Conservation (phyloP, 2,888 invertebrate species). For the Caenorhabditis sp. region DNA sequence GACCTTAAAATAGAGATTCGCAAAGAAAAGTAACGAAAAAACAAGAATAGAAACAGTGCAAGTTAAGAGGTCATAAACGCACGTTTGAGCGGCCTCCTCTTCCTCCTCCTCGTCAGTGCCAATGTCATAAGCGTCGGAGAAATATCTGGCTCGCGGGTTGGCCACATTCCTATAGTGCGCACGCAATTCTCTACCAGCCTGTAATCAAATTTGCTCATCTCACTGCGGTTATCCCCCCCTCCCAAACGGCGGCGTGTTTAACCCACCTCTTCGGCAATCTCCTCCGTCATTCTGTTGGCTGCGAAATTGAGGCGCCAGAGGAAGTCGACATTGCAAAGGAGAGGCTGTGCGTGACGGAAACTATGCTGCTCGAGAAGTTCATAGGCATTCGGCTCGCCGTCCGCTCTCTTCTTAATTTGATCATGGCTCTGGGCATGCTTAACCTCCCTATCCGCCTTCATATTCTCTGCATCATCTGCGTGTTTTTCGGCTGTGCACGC, state of each 20-base stretch:
- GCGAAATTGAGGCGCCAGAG: slow-evolving; percentile 76
- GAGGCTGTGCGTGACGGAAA: slow-evolving; percentile 60
- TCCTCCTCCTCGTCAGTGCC: slow-evolving; percentile 47
- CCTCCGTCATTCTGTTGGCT: slow-evolving; percentile 75
- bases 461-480: slow-evolving; percentile 22
- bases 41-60: too few species aligned
- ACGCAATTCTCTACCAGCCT: slow-evolving; percentile 66
- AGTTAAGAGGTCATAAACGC: too few species aligned
- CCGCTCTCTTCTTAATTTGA: slow-evolving; percentile 56
- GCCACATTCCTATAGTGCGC: slow-evolving; percentile 57
- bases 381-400: slow-evolving; percentile 58
- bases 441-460: slow-evolving; percentile 37
- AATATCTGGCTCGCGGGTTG: slow-evolving; percentile 77
- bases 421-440: slow-evolving; percentile 59
- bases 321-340: slow-evolving; percentile 73
- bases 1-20: too few species aligned
- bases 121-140: slow-evolving; percentile 68
- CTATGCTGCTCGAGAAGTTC: slow-evolving; percentile 69
- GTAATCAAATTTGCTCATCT: slow-evolving; percentile 53
- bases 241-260: not conserved
- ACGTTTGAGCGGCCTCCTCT: slow-evolving; percentile 38
- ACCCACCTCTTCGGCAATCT: slow-evolving; percentile 73
- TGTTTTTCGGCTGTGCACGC: slow-evolving; percentile 38
- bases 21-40: too few species aligned
- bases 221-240: not conserved